These are phyloP conservation scores for Chaetodon auriga DNA, from an alignment of 2,113 vertebrate species.

Conservation along the genomic window DNA sequence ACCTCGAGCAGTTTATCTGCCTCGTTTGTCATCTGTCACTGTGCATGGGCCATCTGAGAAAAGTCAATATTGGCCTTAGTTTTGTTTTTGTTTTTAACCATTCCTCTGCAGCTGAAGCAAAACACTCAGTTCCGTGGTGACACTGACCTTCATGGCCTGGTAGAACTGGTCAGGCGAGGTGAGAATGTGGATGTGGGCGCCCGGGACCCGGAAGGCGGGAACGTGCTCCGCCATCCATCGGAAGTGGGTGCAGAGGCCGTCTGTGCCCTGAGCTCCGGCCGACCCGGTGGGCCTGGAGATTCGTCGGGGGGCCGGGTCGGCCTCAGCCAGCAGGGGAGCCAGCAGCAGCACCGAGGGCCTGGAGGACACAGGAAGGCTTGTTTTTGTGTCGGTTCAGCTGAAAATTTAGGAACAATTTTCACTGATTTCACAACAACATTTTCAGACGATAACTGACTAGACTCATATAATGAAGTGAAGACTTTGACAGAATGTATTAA, in stretches of 20 bases:
- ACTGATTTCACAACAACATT: not conserved
- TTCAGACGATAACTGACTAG: no score
- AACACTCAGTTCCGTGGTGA: not conserved
- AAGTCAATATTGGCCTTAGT: not conserved
- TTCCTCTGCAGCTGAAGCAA: not conserved
- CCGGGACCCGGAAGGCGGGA: conserved; percentile 92
- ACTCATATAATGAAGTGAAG: no score
- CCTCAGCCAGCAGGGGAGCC: conserved; percentile 89
- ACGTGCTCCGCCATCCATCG: conserved; percentile 94
- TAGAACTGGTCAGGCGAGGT: conserved; percentile 93
- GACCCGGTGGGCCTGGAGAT: conserved; percentile 78
- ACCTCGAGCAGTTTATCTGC: not conserved
- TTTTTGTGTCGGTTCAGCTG: not conserved
- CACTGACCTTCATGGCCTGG: conserved; percentile 91
- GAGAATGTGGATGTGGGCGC: conserved; percentile 88
- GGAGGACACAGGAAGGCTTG: conserved; percentile 1
- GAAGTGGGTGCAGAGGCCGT: conserved; percentile 85
- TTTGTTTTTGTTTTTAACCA: not conserved
- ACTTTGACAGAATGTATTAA: no score
- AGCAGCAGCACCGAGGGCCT: conserved; percentile 94
- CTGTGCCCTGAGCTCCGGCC: conserved; percentile 81
- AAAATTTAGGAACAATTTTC: not conserved
- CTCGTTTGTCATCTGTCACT: not conserved
- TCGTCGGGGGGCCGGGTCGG: conserved; percentile 78
- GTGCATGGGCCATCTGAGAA: not conserved